A percentile compares a stretch with the other conserved stretches of the same genome.
phyloP scores from a whole-genome alignment of 2,113 vertebrate genomes.

The Ariopsis seemanni region DNA sequence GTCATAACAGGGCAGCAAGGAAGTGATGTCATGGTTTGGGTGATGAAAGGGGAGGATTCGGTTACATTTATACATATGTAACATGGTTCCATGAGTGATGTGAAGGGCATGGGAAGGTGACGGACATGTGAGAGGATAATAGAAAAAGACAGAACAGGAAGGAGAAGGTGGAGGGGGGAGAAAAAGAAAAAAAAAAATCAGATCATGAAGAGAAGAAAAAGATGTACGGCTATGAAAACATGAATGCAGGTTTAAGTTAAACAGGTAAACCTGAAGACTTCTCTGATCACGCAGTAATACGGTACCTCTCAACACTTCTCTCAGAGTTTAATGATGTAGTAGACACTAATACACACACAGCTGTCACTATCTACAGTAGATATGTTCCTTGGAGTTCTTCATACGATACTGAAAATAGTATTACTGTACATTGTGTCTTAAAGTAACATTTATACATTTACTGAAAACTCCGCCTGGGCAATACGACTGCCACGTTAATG shows the following conservation, averaged over 20 bases:
- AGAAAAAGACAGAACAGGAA: slow-evolving; percentile 14
- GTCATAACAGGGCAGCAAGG: background rate
- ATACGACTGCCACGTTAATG: background rate
- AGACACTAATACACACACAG: too few species aligned
- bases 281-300: background rate
- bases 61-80: slow-evolving; percentile 28
- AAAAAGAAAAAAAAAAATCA: slow-evolving; percentile 7
- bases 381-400: background rate
- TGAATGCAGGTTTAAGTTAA: slow-evolving; percentile 1
- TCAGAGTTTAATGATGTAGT: background rate
- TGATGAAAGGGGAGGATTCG: background rate
- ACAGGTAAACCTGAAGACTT: background rate
- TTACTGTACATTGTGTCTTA: background rate
- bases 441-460: background rate
- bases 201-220: slow-evolving; percentile 15
- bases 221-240: background rate
- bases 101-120: background rate
- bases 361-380: background rate
- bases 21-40: background rate
- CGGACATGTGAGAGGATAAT: background rate
- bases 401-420: background rate
- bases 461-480: background rate
- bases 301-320: background rate
- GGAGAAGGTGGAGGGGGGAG: slow-evolving; percentile 1
- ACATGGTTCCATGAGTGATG: slow-evolving; percentile 15